These are phyloP conservation scores for Zaprionus vittiger DNA, from an alignment of 1,140 invertebrate genomes.

Conservation along the genomic window DNA sequence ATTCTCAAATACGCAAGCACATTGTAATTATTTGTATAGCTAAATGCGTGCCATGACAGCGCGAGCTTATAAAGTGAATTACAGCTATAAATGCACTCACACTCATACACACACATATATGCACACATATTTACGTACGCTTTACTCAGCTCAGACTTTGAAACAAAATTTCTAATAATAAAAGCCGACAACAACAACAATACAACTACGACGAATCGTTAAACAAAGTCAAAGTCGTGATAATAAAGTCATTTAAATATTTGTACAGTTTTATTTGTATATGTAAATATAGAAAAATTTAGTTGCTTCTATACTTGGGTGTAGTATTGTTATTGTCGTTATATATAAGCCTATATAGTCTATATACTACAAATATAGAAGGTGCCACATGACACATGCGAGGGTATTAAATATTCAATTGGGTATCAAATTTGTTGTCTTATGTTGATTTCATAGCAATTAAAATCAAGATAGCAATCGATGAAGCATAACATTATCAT, in stretches of 20 bases:
- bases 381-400: neutral
- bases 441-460: slow-evolving; percentile 3
- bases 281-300: slow-evolving; percentile 5
- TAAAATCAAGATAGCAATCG: slow-evolving; percentile 3
- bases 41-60: slow-evolving; percentile 23
- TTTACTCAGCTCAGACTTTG: slow-evolving; percentile 25
- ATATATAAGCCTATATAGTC: neutral
- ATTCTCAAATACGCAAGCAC: slow-evolving; percentile 40
- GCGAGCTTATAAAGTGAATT: slow-evolving; percentile 13
- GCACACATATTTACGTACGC: slow-evolving; percentile 29
- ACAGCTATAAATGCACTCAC: neutral
- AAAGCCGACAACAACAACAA: slow-evolving; percentile 10
- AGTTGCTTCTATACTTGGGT: neutral
- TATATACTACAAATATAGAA: neutral
- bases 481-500: slow-evolving; percentile 6
- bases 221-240: slow-evolving; percentile 50
- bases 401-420: slow-evolving; percentile 4
- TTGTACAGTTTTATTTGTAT: slow-evolving; percentile 21
- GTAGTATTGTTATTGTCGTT: neutral
- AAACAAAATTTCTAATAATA: slow-evolving; percentile 32
- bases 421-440: slow-evolving; percentile 7
- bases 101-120: neutral
- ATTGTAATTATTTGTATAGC: slow-evolving; percentile 27
- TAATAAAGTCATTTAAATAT: slow-evolving; percentile 48
- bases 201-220: slow-evolving; percentile 11